Evolutionary conservation across 1,140 invertebrate species (phyloP), one percentile per base, ranked within the genome.

Genomic region (Zaprionus camerounensis): DNA sequence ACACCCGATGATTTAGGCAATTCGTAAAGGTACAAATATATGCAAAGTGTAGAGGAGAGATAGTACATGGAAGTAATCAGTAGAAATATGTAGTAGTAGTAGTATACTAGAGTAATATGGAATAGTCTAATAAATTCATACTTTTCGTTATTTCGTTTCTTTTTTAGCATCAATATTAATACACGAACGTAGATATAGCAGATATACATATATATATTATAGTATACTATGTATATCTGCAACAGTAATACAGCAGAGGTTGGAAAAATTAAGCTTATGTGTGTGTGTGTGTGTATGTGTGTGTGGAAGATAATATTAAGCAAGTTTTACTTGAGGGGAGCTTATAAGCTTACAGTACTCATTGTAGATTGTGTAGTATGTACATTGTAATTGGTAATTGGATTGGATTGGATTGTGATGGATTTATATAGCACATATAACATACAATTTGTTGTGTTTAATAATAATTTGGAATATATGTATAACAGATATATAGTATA

Each of bases 51-150:
- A 51, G 46, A 46, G 41, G 41, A 46, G 41, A 46, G 41, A 51
- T 51, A 51, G 46, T 51, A 51, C 46, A 46, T 51, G 46, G 46
- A 51, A 51, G 46, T 51, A 17, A 51, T 51, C 46, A 51, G 20
- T 51, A 64, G 53, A 41, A 31, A 17, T 69, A 56, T 71, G 55
- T 61, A 53, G 28, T 49, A 64, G 34, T 44, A 58, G 58, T 64
- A 55, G 57, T 78, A 73, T 77, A 66, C 66, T 74, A 75, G 53
- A 75, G 53, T 56, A 64, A 65, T 51, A 63, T 49, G 62, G 63
- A 77, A 77, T 85, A 76, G 82, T 86, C 82, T 86, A 82, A 82
- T 86, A 86, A 86, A 86, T 86, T 86, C 82, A 86, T 86, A 82
- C 58, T 82, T 85, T 82, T 82, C 82, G 82, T 81, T 82, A 86